These are phyloP conservation scores for Pseudoips prasinana DNA, from an alignment of 2,888 invertebrate species.

Conservation along the genomic window DNA sequence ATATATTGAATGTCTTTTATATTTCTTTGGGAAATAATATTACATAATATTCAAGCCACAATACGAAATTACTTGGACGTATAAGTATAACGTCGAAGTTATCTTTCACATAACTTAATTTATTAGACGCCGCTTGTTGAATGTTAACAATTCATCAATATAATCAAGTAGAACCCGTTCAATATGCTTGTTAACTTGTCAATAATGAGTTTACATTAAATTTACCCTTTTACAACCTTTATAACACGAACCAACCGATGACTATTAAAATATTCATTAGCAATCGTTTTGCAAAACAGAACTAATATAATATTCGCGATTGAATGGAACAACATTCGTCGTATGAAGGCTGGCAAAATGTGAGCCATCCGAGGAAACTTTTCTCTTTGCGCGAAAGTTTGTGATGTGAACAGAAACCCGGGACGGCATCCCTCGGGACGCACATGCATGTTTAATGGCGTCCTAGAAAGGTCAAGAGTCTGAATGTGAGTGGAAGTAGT, in stretches of 20 bases:
- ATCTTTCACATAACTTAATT: too few relatives aligned
- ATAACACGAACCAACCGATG: too few relatives aligned
- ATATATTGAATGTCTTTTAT: constrained; percentile 19
- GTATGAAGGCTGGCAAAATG: constrained; percentile 62
- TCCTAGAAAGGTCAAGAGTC: constrained; percentile 77
- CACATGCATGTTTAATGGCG: constrained; percentile 77
- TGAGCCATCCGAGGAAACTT: constrained; percentile 65
- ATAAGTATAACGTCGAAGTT: too few relatives aligned
- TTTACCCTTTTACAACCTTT: too few relatives aligned
- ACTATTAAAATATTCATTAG: constrained; percentile 32
- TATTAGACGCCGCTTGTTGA: too few relatives aligned
- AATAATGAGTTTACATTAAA: too few relatives aligned
- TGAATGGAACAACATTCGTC: constrained; percentile 43
- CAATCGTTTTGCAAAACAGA: constrained; percentile 37
- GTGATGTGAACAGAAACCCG: constrained; percentile 67
- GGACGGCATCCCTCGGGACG: constrained; percentile 61
- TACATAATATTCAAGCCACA: not conserved
- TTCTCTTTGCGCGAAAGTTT: constrained; percentile 73
- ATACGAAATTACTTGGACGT: not conserved
- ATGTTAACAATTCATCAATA: too few relatives aligned
- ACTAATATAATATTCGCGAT: constrained; percentile 44
- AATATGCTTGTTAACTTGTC: too few relatives aligned
- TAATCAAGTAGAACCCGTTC: too few relatives aligned
- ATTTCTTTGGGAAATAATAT: constrained; percentile 20
- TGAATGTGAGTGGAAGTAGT: constrained; percentile 63